Base-by-base conservation (phyloP, 1,140 invertebrate species). In the Solen grandis region DNA sequence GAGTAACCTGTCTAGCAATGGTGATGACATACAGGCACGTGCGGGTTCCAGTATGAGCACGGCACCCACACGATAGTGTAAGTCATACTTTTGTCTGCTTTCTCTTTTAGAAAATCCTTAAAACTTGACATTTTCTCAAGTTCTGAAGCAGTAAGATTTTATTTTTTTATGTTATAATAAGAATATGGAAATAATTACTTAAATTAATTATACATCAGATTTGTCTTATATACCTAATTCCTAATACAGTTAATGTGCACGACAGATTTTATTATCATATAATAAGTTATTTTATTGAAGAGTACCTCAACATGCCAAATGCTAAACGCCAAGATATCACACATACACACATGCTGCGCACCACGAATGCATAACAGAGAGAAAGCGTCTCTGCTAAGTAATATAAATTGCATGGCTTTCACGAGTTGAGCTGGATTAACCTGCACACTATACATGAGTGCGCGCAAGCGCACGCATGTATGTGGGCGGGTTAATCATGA, bases 21-120 rank as follows among this genome's bases (percentile, higher is more conserved):
- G 60, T 35, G 35, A 2, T 8, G 70, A 59, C 5, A 74, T 74
- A 14, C 52, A 74, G 5, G 38, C 38, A 57, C 54, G 70, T 38
- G 70, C 70, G 2, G 70, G 70, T 1, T 74, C 70, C 16, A 74
- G 70, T 19, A 74, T 59, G 31, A 52, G 52, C 25, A 4, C 22
- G 8, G 69, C 19, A 8, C 13, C 66, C 22, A 31, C 25, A 13
- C 10, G 55, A 59, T 29, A 10, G 10, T 59, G 10, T 29, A 59
- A 13, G 8, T 59, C 10, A 59, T 22, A 59, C 8, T 59, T 59
- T 13, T 59, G 5, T 8, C 10, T 5, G 8, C 22, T 29, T 59
- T 10, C 25, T 59, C 8, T 10, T 50, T 14, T 50, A 13, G n/a
- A 50, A 50, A 50, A 50, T 13, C n/a, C 13, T 50, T 13, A 50